Base-by-base conservation (phyloP, 2,797 vertebrate genomes). In the Morelia viridis region DNA sequence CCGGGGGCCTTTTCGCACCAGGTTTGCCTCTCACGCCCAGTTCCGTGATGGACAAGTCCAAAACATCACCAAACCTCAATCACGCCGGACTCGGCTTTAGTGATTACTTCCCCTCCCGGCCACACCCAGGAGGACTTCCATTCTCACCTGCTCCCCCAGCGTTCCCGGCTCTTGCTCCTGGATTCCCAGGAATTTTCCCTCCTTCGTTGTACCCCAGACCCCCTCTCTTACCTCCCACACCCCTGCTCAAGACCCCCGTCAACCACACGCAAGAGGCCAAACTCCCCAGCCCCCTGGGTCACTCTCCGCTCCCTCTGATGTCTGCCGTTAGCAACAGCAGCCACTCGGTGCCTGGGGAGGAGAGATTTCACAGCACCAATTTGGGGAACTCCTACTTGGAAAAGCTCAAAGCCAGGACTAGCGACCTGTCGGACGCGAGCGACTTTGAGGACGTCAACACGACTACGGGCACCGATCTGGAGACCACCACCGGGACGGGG, bases 391-490 rank as follows among this genome's bases (percentile, higher is more conserved):
- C 97, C 15, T 98, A 98, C 58, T 92, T 97, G 68, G 98, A 97
- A 58, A 99, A 99, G 96, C 96, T 97, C 94, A 99, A 99, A 97
- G 97, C 98, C 86, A 98, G 99, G 97, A 97, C 98, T 96, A 98
- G 98, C 0, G 99, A 99, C 93, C 94, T 99, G 97, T 99, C 99
- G 0, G 99, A 99, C 0, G 98, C 98, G 91, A 99, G 99, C 3
- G 99, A 99, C 97, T 98, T 99, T 22, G 99, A 99, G 97, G 99
- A 99, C 0, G 96, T 99, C 94, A 99, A 99, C 94, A 99, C 99
- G 11, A 99, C 99, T 58, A 99, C 99, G 0, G 99, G 99, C 87
- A 99, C 99, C 0, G 99, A 99, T 96, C 97, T 99, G 97, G 99
- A 99, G 96, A 99, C 99, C 91, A 99, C 98, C 89, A 99, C 99